These are phyloP conservation scores for Muraenolepis orangiensis DNA, from an alignment of 2,797 vertebrate species.

Conservation along the genomic window DNA sequence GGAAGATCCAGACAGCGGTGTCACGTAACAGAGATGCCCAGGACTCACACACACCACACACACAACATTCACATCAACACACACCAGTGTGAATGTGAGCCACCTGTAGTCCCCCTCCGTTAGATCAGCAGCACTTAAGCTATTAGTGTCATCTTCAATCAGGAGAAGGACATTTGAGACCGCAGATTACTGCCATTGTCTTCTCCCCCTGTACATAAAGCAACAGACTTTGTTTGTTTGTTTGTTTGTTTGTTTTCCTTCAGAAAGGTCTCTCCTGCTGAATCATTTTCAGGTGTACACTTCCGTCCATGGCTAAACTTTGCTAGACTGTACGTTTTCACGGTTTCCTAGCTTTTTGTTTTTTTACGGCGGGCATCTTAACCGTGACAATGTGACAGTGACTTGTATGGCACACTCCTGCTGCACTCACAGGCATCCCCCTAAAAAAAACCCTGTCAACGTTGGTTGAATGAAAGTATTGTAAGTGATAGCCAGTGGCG, in stretches of 20 bases:
- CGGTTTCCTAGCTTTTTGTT: background rate
- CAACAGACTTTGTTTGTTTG: conserved; percentile 57
- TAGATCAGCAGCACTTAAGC: conserved; percentile 62
- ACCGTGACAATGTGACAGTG: conserved; percentile 17
- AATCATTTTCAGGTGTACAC: background rate
- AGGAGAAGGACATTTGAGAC: conserved; percentile 59
- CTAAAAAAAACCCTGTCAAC: conserved; percentile 9
- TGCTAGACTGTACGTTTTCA: background rate
- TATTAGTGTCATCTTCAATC: conserved; percentile 65
- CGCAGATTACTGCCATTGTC: conserved; percentile 58
- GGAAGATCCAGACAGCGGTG: background rate
- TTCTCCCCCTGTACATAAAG: conserved; percentile 51
- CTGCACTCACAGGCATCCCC: background rate
- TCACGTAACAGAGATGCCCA: background rate
- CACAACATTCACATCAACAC: too few relatives aligned
- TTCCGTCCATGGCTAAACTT: background rate
- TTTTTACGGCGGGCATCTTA: conserved; percentile 12
- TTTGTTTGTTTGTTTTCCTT: conserved; percentile 62
- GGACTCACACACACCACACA: background rate
- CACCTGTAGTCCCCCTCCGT: conserved; percentile 13
- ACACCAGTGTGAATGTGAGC: background rate
- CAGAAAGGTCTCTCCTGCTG: conserved; percentile 32
- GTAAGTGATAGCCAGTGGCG: conserved; percentile 37
- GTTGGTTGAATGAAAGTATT: conserved; percentile 26
- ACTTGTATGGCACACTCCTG: conserved; percentile 26